Base-by-base conservation (phyloP, 2,797 vertebrate genomes). In the Tachyglossus aculeatus region DNA sequence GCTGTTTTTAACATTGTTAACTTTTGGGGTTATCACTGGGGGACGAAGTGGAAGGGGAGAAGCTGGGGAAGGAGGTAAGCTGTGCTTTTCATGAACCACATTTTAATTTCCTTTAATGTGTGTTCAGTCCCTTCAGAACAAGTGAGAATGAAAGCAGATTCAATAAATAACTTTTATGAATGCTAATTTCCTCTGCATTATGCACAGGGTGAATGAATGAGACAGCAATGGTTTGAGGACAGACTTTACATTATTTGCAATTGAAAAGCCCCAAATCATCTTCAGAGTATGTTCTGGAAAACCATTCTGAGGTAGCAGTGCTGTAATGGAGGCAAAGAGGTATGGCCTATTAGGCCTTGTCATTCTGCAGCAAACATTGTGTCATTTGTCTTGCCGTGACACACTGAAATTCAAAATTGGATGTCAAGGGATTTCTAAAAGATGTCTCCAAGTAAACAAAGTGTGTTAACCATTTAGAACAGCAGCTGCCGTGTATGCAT, bases 251-350 rank as follows among this genome's bases (percentile, higher is more conserved):
- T 38, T 29, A 33, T 18, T 69, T 37, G 44, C 14, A 53, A 62
- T 21, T 32, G 18, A 9, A 29, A 36, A 53, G 16, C 33, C 31
- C 31, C 52, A 16, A 10, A 3, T 24, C 5, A 39, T 29, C 44
- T 53, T 63, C 56, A 36, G 74, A 53, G 48, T 21, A 40, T 12
- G 31, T 60, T 50, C 44, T 53, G 27, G n/a, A 71, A 70, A 67
- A 45, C 4, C 14, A 29, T 59, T 67, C 22, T 59, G 44, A 53
- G 31, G 34, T 27, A 39, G 41, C 39, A 36, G 51, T 43, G 24
- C 40, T 57, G 5, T 33, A 40, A 48, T 8, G n/a, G 43, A 9
- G 19, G 8, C 50, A 60, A 70, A 67, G 12, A 32, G 5, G 24
- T 12, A 8, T 32, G 9, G 44, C 52, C 54, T 31, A 14, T n/a